Evolutionary conservation across 2,113 vertebrate species (phyloP).

Genomic region (Pluvialis apricaria): DNA sequence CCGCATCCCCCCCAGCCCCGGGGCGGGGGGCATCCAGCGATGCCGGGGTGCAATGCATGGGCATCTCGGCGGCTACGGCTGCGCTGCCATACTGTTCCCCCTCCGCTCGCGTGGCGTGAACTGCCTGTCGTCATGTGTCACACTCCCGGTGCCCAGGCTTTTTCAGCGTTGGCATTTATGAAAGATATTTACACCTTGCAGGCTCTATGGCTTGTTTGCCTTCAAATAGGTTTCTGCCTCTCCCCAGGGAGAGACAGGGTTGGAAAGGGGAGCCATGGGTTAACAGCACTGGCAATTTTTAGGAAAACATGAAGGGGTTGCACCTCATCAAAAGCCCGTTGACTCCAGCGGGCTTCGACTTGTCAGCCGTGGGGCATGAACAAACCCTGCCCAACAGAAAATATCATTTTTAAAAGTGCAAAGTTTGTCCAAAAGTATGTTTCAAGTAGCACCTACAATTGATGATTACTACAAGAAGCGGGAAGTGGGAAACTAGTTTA

Average conservation of each 20-base stretch:
- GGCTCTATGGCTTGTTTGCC: neutral
- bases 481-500: neutral
- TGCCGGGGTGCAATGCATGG: neutral
- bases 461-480: neutral
- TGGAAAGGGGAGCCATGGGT: neutral
- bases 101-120: neutral
- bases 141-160: neutral
- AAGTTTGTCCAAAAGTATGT: neutral
- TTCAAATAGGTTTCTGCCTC: slow-evolving; percentile 36
- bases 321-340: neutral
- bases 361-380: neutral
- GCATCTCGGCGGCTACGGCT: neutral
- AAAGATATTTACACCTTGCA: slow-evolving; percentile 27
- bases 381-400: neutral
- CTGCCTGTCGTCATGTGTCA: slow-evolving; percentile 21
- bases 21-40: neutral
- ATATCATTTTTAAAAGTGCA: neutral
- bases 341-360: neutral
- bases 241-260: neutral
- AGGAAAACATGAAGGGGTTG: neutral
- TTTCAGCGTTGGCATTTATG: neutral
- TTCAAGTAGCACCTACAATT: neutral
- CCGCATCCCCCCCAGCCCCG: accelerated
- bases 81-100: neutral
- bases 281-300: neutral